phyloP scores from a whole-genome alignment of 2,797 vertebrate species.

The Tragopan temminckii region DNA sequence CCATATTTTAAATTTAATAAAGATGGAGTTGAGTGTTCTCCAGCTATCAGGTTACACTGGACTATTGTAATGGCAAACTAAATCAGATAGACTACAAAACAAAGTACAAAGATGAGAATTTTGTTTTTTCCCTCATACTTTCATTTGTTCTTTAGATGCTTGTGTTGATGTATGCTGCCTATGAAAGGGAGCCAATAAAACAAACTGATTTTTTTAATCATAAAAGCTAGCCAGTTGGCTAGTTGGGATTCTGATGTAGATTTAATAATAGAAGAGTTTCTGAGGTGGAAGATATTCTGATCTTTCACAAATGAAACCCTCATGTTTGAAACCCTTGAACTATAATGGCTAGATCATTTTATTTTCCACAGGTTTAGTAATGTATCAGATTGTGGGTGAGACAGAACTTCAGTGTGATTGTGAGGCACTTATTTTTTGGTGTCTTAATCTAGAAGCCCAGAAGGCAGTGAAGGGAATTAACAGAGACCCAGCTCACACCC shows the following conservation, averaged over 20 bases:
- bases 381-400: not conserved
- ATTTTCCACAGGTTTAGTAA: not conserved
- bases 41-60: not conserved
- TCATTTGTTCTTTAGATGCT: not conserved
- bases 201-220: not conserved
- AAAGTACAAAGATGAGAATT: not conserved
- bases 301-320: not conserved
- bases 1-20: slow-evolving; percentile 40
- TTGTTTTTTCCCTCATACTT: not conserved
- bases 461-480: not conserved
- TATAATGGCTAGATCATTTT: not conserved
- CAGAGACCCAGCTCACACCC: not conserved
- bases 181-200: not conserved
- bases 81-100: not conserved
- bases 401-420: not conserved
- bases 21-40: slow-evolving; percentile 13
- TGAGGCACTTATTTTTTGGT: not conserved
- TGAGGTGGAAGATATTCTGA: not conserved
- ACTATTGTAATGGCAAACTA: not conserved
- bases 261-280: not conserved
- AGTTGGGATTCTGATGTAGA: not conserved
- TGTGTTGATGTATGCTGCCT: not conserved
- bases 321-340: not conserved
- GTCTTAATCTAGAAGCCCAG: not conserved
- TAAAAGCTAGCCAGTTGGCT: not conserved